Evolutionary conservation across 2,797 vertebrate genomes (phyloP), one percentile per base, ranked within the genome.

Genomic region (Pteronotus mesoamericanus): DNA sequence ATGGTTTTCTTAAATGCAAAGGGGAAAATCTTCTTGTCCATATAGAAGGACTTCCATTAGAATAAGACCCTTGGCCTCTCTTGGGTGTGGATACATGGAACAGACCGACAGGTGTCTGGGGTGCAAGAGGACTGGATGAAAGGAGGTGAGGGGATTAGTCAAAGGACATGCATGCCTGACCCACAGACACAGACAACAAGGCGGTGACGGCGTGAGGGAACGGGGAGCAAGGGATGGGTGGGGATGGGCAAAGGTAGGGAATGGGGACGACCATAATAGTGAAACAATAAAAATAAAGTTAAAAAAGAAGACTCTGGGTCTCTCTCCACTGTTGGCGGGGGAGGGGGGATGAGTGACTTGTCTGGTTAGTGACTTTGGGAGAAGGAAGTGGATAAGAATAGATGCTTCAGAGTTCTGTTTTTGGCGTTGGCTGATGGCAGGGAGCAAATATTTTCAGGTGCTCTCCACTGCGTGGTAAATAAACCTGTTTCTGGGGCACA

Each of bases 321-420:
- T 92, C n/a, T 94, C 12, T 82, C 34, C 3, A 22, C 6, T 5
- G n/a, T 26, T 18, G 61, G 61, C 7, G 7, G 29, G 24, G 14
- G 22, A 80, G 29, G 3, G 21, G 6, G 29, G 61, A 44, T 66
- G 19, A 71, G 29, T 75, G 59, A 94, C 4, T 68, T 90, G 32
- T 32, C 5, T 64, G n/a, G 72, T 57, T 68, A 68, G 42, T 91
- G 55, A 90, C 7, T 88, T 64, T 89, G 61, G 64, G 82, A 88
- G n/a, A 90, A 74, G 66, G 18, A 44, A 74, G 26, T 90, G n/a
- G 48, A 26, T 6, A 88, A 68, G 16, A 75, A 79, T 16, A 94
- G 44, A 86, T 79, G 29, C 34, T 90, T 87, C 71, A 34, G 82
- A 75, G 48, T 92, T 90, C 74, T 88, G 72, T 78, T 86, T 94